Evolutionary conservation across 92 coral and sea anemone genomes (phyloP), one percentile per base, ranked within the genome.

Genomic region (Diadumene lineata): DNA sequence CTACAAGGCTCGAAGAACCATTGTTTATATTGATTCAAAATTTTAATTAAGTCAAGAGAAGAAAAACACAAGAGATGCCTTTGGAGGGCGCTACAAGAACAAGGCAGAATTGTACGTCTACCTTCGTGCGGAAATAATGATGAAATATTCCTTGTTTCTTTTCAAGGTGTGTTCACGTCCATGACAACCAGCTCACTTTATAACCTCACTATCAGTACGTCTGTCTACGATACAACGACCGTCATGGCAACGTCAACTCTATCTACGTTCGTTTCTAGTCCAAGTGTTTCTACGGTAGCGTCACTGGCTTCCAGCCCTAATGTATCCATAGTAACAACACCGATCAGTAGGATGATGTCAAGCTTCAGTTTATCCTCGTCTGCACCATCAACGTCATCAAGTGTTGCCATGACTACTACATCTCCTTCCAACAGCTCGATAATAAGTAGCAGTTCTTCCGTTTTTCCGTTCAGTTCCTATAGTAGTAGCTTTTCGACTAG

Each of bases 121-220:
- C 58, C 21, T 70, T 60, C 50, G 63, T 70, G 48, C 13, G 13
- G 48, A 38, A 38, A 4, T 38, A 38, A 4, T 38, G 48, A 38
- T 38, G 13, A 6, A 38, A 38, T n/a, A n/a, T 51, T 72, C n/a
- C 34, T 56, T 72, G 34, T 44, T 68, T 72, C 21, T 56, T 56
- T 72, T 72, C 77, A 72, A 72, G 77, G 77, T 72, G 32, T 38
- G 26, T n/a, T 66, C 1, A 72, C 77, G 19, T 16, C 21, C 27
- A 66, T 66, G 71, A 28, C 33, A n/a, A 22, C 77, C 50, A 24
- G 43, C 2, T 29, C 64, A 21, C 30, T 43, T 27, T 44, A 51
- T 15, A 31, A 8, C 50, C 30, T 60, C 17, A 70, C 38, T n/a
- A 62, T 28, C 23, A 28, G 15, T 43, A 21, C 68, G 19, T 62